Evolutionary conservation across 2,888 invertebrate species (phyloP), one percentile per base, ranked within the genome.

Genomic region (Campopleginae sp.): DNA sequence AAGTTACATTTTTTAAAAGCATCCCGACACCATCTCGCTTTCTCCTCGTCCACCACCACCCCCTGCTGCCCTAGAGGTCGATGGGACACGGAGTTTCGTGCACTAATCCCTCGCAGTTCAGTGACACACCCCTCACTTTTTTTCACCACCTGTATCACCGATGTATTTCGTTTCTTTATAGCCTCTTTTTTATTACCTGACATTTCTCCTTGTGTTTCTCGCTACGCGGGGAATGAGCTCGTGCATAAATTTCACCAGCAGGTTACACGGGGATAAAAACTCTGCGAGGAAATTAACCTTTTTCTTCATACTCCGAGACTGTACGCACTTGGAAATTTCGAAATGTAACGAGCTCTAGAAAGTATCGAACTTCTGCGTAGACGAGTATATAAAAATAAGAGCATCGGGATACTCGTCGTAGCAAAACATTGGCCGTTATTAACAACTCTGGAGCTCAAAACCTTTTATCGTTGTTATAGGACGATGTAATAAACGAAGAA

Each of bases 1-100:
- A 91, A 92, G 91, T 91, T 92, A 92, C 90, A 91, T 92, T 92
- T 92, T 92, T 92, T 90, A 91, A 90, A 90, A 87, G 84, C 84
- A 84, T 82, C 82, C 84, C 58, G 80, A 89, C 88, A 87, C 88
- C 87, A 80, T 65, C 80, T 46, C 76, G 66, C 79, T 86, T 79
- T 54, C 74, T 70, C 85, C 68, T 80, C 77, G 76, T 63, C 74
- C 86, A 75, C 58, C 76, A 44, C 58, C 74, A 75, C 58, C 76
- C 51, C 58, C 74, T 79, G 61, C 44, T 79, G 61, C 44, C 31
- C 70, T 14, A 5, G 58, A 68, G 63, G 44, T 79, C 58, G 51
- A 70, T 75, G 78, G 83, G 75, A 77, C 79, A 54, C 23, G 46
- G 33, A 27, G 23, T 76, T 76, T 70, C 71, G 61, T 79, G 72